Base-by-base conservation (phyloP, 2,888 invertebrate genomes). In the Stegophylla sp. region DNA sequence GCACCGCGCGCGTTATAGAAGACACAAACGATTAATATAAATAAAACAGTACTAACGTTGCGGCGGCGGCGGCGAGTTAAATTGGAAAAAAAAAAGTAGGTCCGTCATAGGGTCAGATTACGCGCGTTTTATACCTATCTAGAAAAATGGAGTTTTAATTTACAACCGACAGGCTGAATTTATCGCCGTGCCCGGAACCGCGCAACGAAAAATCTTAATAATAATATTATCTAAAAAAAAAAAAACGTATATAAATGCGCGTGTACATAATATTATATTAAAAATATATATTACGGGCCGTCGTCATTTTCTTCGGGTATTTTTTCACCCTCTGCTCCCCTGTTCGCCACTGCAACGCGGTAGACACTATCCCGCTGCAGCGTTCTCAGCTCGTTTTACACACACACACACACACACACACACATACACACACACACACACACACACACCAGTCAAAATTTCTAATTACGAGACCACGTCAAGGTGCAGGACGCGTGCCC, bases 111-210 rank as follows among this genome's bases (percentile, higher is more conserved):
- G 51, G 59, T 45, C 43, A 10, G 72, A 23, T 34, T 34, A 20
- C 72, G 72, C 45, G 73, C 63, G 51, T 64, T 66, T 23, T 41
- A 43, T 67, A 67, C 43, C 43, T 45, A 77, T 77, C 13, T 79
- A 79, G 69, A 79, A 77, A 77, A 79, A 79, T 79, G 79, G 79
- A 71, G 43, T 79, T 77, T 79, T 79, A 79, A 79, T 79, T 79
- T 79, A 79, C 61, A 61, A 61, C 79, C 69, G 79, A 79, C 79
- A 79, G 79, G 71, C 71, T 79, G 69, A 71, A 79, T 79, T 79
- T 79, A 79, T 79, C 71, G 79, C 41, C 48, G 45, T 26, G 76
- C 26, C 53, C n/a, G 64, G 76, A 76, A 66, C 76, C 45, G 77
- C 56, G 66, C 67, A 45, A 79, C 48, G 61, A 79, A 79, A 75